Conservation (phyloP, 2,797 vertebrate genomes). For the Sarcophilus harrisii region DNA sequence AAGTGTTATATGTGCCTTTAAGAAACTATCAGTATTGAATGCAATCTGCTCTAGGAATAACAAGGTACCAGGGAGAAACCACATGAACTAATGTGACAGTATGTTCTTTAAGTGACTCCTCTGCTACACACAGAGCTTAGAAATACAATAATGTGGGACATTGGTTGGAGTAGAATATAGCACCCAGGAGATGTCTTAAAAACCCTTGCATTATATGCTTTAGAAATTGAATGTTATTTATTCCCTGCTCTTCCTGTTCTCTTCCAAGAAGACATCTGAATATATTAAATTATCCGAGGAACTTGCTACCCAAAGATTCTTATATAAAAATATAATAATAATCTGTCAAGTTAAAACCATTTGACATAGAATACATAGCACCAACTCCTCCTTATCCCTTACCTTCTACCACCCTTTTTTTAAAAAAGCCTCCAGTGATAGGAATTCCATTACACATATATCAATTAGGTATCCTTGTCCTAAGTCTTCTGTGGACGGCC, state of each 20-base stretch:
- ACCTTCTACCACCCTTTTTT: slow-evolving; percentile 59
- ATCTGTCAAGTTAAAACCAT: slow-evolving; percentile 1
- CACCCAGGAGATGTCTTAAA: slow-evolving; percentile 49
- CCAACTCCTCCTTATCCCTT: background rate
- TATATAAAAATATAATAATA: background rate
- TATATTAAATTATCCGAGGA: background rate
- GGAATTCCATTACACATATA: slow-evolving; percentile 82
- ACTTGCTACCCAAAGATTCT: background rate
- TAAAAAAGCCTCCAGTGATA: slow-evolving; percentile 79
- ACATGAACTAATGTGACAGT: slow-evolving; percentile 66
- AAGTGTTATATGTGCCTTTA: slow-evolving; percentile 63
- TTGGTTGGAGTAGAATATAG: slow-evolving; percentile 52
- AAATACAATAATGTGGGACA: slow-evolving; percentile 54
- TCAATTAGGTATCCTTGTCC: slow-evolving; percentile 78
- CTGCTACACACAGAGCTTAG: slow-evolving; percentile 63
- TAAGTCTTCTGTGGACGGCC: slow-evolving; percentile 78
- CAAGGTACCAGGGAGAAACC: slow-evolving; percentile 74
- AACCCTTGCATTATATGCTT: slow-evolving; percentile 25
- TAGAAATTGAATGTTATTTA: slow-evolving; percentile 39
- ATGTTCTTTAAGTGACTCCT: slow-evolving; percentile 71
- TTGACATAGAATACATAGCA: background rate
- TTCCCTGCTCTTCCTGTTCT: slow-evolving; percentile 4
- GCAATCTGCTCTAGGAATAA: slow-evolving; percentile 62
- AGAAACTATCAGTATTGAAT: slow-evolving; percentile 62
- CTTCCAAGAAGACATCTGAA: background rate